A percentile compares a stretch with the other conserved stretches of the same genome.
Conservation (phyloP, 2,888 invertebrate species). For the Spialia ferax region DNA sequence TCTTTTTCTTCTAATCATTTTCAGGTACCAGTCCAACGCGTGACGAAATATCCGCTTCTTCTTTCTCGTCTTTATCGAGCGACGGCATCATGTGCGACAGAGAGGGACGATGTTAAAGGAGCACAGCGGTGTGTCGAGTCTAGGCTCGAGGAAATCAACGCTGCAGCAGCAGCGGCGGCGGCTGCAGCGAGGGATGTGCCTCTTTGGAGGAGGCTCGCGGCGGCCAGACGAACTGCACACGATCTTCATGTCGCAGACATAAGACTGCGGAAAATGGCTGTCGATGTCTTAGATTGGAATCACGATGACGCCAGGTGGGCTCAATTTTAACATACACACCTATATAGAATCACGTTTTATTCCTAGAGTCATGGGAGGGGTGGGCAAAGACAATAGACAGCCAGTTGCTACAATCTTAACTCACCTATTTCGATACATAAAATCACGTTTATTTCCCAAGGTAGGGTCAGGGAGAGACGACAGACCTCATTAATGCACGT, state of each 20-base stretch:
- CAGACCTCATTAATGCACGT: too few relatives aligned
- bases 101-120: constrained; percentile 93
- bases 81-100: constrained; percentile 94
- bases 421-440: too few relatives aligned
- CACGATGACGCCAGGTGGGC: constrained; percentile 93
- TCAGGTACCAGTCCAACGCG: constrained; percentile 97
- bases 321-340: neutral
- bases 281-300: constrained; percentile 97
- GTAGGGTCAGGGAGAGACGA: too few relatives aligned
- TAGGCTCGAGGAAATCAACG: constrained; percentile 97
- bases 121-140: constrained; percentile 97
- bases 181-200: constrained; percentile 95
- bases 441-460: too few relatives aligned
- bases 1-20: too few relatives aligned
- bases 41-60: constrained; percentile 98
- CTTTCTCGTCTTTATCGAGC: constrained; percentile 96
- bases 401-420: too few relatives aligned
- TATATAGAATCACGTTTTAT: too few relatives aligned
- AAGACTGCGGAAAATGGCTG: constrained; percentile 96
- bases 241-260: constrained; percentile 96
- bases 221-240: constrained; percentile 91
- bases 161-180: constrained; percentile 96
- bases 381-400: too few relatives aligned
- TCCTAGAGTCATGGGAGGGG: too few relatives aligned
- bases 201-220: constrained; percentile 95